These are phyloP conservation scores for Pseudococcus jackbeardsleyi DNA, from an alignment of 2,888 invertebrate species.

Conservation along the genomic window DNA sequence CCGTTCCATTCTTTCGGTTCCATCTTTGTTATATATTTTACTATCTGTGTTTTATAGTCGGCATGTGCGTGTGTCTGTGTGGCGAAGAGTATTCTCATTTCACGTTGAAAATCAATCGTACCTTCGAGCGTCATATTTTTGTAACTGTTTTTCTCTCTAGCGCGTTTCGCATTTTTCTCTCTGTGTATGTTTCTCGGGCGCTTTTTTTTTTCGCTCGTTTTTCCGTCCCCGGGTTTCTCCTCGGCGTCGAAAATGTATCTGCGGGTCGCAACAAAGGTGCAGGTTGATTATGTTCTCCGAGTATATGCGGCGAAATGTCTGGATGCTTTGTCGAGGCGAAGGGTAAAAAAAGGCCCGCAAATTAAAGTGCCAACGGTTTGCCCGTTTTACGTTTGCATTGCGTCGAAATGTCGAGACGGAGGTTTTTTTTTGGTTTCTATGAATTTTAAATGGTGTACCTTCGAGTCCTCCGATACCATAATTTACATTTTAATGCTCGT, in stretches of 20 bases:
- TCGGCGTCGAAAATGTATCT: background rate
- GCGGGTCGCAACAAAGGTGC: background rate
- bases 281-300: background rate
- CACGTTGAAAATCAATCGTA: slow-evolving; percentile 63
- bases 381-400: background rate
- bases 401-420: background rate
- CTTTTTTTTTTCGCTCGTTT: background rate
- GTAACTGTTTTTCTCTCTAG: slow-evolving; percentile 61
- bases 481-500: background rate
- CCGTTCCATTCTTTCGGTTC: slow-evolving; percentile 41
- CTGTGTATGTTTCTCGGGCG: background rate
- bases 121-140: slow-evolving; percentile 63
- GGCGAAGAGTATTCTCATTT: slow-evolving; percentile 48
- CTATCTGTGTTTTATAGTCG: slow-evolving; percentile 44
- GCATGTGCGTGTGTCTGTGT: background rate
- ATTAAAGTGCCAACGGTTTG: background rate
- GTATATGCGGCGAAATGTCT: background rate
- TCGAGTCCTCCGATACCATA: background rate
- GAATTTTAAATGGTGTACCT: background rate
- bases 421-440: background rate
- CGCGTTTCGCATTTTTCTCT: background rate
- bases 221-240: background rate
- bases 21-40: slow-evolving; percentile 38
- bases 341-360: background rate
- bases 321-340: background rate